Base-by-base conservation (phyloP, 2,888 invertebrate genomes). In the Lasioglossum malachurum region DNA sequence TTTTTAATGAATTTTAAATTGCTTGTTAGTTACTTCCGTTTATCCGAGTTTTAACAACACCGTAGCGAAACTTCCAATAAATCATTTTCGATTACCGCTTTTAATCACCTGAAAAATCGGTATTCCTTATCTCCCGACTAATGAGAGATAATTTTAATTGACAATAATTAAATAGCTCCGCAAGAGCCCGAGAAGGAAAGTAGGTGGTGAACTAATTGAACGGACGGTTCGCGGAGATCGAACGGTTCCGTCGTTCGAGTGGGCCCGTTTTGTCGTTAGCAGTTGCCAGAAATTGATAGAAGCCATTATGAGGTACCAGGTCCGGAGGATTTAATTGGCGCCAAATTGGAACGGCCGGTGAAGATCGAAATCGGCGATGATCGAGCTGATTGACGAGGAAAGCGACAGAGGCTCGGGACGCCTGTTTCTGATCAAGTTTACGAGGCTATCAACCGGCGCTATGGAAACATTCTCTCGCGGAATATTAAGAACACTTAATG, bases 381-480 rank as follows among this genome's bases (percentile, higher is more conserved):
- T 79, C 74, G 35, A 19, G 31, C 23, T 60, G 74, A 77, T 75
- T 77, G 78, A 49, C 49, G 57, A 31, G 49, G 69, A 57, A 73
- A 72, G 27, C 78, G 60, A 60, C 53, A 71, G 41, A 77, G 60
- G 41, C 46, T 41, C 75, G 72, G 16, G 77, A 67, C 64, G 57
- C 79, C 83, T 75, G 73, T 82, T 82, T 53, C 71, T 53, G 91
- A 90, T 91, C 91, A 81, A 89, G 85, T 91, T 93, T 92, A 93
- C 92, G 93, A 94, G 91, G 90, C 92, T 90, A 93, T 94, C 92
- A 92, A 92, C 91, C 91, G 90, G 91, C 88, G 88, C 91, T 93
- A 94, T 93, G 92, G 92, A 93, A 93, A 92, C 90, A 90, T 94
- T 92, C 88, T 86, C 89, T 89, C 90, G 84, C 80, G 88, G 92